Percentiles rank a stretch among this genome's conserved stretches.
Evolutionary conservation across 53 echinoderm and acorn worm genomes (phyloP).

Genomic region (Paelopatides confundens): DNA sequence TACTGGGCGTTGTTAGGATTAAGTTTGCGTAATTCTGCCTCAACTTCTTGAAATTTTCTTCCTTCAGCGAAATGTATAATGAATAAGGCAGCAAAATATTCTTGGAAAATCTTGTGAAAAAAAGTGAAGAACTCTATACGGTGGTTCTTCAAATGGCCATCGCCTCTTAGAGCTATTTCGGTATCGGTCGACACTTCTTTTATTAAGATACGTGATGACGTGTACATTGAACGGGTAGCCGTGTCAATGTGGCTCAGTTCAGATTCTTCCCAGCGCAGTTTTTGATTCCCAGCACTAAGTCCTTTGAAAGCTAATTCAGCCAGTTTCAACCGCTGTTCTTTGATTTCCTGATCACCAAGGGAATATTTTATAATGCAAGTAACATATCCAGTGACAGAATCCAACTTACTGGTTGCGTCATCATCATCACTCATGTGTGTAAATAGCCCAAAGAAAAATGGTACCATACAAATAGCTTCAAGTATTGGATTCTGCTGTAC

Average conservation of each 20-base stretch:
- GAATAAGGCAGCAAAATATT: neutral
- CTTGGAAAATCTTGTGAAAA: neutral
- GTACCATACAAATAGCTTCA: neutral
- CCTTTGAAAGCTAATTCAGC: neutral
- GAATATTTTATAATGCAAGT: neutral
- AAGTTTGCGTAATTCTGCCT: neutral
- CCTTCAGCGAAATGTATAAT: neutral
- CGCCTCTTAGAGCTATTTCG: neutral
- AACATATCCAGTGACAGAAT: neutral
- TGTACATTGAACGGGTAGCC: neutral
- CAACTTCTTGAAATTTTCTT: no score
- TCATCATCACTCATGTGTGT: neutral
- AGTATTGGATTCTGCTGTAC: neutral
- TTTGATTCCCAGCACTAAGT: neutral
- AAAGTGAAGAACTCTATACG: neutral
- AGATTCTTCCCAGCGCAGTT: neutral
- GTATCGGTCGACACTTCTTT: neutral
- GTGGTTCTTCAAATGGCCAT: no score
- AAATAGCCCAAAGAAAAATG: neutral
- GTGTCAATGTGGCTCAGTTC: neutral
- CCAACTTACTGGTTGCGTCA: neutral
- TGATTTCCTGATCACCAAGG: neutral
- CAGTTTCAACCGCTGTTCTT: neutral
- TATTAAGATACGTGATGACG: neutral
- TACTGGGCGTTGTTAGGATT: neutral